Evolutionary conservation across 2,888 invertebrate genomes (phyloP).

Genomic region (Deilephila elpenor): DNA sequence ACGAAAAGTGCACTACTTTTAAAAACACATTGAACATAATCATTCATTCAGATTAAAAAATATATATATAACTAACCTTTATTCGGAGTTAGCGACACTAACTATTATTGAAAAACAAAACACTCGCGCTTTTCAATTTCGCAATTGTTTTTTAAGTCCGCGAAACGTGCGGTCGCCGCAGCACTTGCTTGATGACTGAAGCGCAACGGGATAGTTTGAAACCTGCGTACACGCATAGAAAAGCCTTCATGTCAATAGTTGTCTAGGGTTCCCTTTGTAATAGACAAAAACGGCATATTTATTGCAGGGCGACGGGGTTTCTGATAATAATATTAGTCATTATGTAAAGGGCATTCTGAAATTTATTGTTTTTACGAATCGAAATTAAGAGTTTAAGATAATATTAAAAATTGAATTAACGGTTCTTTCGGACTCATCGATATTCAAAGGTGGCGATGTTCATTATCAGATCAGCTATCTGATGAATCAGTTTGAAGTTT

Average conservation of each 20-base stretch:
- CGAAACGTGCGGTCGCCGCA: constrained; percentile 2
- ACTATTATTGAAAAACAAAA: constrained; percentile 14
- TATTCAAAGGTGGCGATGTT: no score
- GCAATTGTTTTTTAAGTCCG: not conserved
- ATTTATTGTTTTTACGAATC: no score
- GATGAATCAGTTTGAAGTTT: no score
- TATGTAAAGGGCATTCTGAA: no score
- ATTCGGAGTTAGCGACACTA: constrained; percentile 1
- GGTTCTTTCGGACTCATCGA: no score
- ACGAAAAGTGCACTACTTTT: not conserved
- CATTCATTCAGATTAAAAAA: not conserved
- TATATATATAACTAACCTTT: constrained; percentile 19
- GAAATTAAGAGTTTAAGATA: no score
- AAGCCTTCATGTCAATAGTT: constrained; percentile 29
- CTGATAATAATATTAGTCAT: not conserved
- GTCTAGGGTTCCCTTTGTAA: not conserved
- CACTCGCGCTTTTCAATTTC: constrained; percentile 28
- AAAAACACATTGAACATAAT: not conserved
- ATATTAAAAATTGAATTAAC: no score
- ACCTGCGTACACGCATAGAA: constrained; percentile 23
- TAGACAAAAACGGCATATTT: not conserved
- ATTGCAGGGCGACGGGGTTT: not conserved
- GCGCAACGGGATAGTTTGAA: constrained; percentile 16
- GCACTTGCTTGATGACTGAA: constrained; percentile 7
- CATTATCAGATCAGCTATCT: no score